A percentile compares a stretch with the other conserved stretches of the same genome.
These are phyloP conservation scores for Miichthys miiuy DNA, from an alignment of 2,797 vertebrate species.

Conservation along the genomic window DNA sequence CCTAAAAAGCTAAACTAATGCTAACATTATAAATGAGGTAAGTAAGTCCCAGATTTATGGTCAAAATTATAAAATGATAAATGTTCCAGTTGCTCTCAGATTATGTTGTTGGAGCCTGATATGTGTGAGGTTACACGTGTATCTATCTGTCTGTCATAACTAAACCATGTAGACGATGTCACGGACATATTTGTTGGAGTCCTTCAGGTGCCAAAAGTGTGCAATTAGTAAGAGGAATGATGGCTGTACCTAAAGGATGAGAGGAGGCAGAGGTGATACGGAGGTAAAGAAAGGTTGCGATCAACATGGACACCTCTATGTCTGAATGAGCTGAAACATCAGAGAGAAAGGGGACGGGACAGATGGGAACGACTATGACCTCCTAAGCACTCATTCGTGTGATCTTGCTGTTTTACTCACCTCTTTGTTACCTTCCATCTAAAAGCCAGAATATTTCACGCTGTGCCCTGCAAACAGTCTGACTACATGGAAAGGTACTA, in stretches of 20 bases:
- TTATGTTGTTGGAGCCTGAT: neutral
- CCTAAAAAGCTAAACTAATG: too few species aligned
- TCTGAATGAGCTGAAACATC: neutral
- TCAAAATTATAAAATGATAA: neutral
- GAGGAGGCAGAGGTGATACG: neutral
- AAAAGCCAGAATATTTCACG: constrained; percentile 4
- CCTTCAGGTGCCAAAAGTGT: neutral
- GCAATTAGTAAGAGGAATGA: neutral
- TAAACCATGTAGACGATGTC: neutral
- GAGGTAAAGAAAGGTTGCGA: neutral
- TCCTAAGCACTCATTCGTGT: constrained; percentile 13
- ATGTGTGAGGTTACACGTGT: neutral
- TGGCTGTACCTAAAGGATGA: neutral
- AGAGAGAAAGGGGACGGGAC: neutral
- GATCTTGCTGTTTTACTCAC: constrained; percentile 13
- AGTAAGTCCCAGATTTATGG: too few species aligned
- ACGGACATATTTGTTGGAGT: too few species aligned
- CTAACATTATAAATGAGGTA: too few species aligned
- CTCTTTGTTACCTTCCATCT: neutral
- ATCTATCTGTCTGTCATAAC: neutral
- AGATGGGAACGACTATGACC: constrained; percentile 2
- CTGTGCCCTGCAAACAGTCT: neutral
- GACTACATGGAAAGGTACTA: neutral
- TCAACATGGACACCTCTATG: neutral
- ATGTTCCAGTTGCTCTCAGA: neutral